These are phyloP conservation scores for Idaea dimidiata DNA, from an alignment of 2,888 invertebrate genomes.

Conservation along the genomic window DNA sequence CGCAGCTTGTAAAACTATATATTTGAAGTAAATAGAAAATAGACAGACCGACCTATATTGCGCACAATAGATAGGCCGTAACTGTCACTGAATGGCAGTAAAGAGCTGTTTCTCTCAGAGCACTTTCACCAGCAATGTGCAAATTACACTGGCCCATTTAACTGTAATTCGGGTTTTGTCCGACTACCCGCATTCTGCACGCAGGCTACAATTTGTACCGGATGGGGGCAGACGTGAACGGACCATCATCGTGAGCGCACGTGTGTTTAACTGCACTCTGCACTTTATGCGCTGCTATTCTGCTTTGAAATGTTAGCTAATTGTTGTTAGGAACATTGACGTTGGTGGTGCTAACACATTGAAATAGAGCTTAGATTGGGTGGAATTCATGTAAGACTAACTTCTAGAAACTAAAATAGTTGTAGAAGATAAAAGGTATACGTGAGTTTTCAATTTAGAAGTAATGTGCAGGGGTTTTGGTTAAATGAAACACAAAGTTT, in stretches of 20 bases:
- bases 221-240: conserved; percentile 56
- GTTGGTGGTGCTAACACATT: not conserved
- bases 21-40: not conserved
- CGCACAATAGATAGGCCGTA: not conserved
- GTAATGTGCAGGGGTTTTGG: too few relatives aligned
- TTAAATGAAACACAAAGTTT: too few relatives aligned
- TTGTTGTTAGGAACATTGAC: conserved; percentile 2
- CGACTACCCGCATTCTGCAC: conserved; percentile 52
- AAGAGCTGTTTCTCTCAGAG: conserved; percentile 51
- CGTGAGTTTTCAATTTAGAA: too few relatives aligned
- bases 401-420: not conserved
- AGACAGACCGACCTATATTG: not conserved
- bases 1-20: too few relatives aligned
- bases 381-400: not conserved
- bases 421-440: too few relatives aligned
- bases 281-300: conserved; percentile 58
- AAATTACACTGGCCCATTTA: conserved; percentile 64
- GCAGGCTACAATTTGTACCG: conserved; percentile 66
- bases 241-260: conserved; percentile 45
- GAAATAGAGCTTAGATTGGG: not conserved
- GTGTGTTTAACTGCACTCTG: conserved; percentile 67
- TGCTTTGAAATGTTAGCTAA: conserved; percentile 28
- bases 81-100: conserved; percentile 31
- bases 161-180: conserved; percentile 60
- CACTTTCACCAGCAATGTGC: conserved; percentile 47